Percentiles rank a stretch among this genome's conserved stretches.
Evolutionary conservation across 2,113 vertebrate species (phyloP).

Genomic region (Fregata magnificens): DNA sequence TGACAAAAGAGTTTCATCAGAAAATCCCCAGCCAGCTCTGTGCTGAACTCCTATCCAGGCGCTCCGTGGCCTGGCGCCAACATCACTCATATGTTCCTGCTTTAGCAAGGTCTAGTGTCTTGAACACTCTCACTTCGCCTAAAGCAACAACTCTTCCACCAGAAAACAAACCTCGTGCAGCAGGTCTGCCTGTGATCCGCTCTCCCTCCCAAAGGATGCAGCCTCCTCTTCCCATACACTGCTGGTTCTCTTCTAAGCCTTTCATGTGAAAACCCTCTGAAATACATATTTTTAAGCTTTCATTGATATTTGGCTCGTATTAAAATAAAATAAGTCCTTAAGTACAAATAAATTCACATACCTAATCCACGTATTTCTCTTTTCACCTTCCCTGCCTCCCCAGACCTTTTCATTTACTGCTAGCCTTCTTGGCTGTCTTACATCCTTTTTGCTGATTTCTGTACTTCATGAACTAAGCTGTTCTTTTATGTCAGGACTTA

Average conservation of each 20-base stretch:
- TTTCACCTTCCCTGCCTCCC: neutral
- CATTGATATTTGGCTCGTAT: neutral
- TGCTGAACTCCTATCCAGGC: neutral
- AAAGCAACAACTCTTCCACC: neutral
- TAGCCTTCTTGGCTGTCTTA: neutral
- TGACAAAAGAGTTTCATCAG: neutral
- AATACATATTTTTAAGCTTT: neutral
- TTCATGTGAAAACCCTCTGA: constrained; percentile 1
- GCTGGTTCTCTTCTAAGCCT: neutral
- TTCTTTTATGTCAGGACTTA: constrained; percentile 1
- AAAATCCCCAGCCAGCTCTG: neutral
- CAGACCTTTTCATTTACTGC: neutral
- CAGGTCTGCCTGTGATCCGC: neutral
- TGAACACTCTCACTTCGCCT: neutral
- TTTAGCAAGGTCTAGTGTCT: neutral
- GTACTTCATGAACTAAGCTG: neutral
- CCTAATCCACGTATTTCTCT: neutral
- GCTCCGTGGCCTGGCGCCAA: neutral
- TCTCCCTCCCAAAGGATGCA: neutral
- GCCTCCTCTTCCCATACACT: neutral
- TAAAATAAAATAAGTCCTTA: neutral
- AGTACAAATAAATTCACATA: neutral
- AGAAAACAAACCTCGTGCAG: neutral
- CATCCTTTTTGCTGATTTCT: neutral
- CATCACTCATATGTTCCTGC: neutral